phyloP scores from a whole-genome alignment of 2,888 invertebrate genomes.

The Eristalinus sepulchralis region DNA sequence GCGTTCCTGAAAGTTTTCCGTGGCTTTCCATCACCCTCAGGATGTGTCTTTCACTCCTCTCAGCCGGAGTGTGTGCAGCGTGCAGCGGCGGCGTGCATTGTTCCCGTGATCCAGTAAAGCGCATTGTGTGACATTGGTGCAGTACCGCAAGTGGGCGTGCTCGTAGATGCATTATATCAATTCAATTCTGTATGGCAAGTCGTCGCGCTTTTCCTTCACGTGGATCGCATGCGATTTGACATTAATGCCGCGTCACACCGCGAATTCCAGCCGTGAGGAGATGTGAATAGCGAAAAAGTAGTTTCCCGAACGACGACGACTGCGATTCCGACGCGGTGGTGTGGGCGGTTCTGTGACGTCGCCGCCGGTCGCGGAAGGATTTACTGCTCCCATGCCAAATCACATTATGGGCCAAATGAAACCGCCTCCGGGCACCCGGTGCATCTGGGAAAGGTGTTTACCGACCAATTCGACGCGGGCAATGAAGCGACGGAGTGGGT shows the following conservation, averaged over 20 bases:
- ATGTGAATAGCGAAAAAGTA: conserved; percentile 1
- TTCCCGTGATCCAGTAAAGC: conserved; percentile 69
- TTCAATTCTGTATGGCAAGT: conserved; percentile 68
- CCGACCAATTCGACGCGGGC: conserved; percentile 22
- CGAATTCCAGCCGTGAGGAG: not conserved
- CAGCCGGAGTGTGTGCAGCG: not conserved
- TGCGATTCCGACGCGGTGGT: conserved; percentile 4
- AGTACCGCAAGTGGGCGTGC: conserved; percentile 57
- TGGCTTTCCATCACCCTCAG: conserved; percentile 68
- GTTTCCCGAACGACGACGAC: not conserved
- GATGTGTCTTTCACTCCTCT: conserved; percentile 23
- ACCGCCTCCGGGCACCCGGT: conserved; percentile 71
- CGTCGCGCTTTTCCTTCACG: conserved; percentile 68
- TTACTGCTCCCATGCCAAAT: conserved; percentile 66
- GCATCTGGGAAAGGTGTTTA: conserved; percentile 62
- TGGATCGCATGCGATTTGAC: conserved; percentile 67
- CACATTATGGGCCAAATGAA: conserved; percentile 43
- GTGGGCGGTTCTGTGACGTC: conserved; percentile 74
- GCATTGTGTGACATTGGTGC: conserved; percentile 59
- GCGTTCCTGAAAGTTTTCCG: conserved; percentile 65
- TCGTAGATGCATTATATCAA: conserved; percentile 60
- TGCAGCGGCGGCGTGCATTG: not conserved
- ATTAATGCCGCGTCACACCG: conserved; percentile 25
- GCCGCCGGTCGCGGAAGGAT: conserved; percentile 54
- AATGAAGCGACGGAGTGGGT: not conserved